Evolutionary conservation across 2,113 vertebrate species (phyloP).

Genomic region (Octodon degus): DNA sequence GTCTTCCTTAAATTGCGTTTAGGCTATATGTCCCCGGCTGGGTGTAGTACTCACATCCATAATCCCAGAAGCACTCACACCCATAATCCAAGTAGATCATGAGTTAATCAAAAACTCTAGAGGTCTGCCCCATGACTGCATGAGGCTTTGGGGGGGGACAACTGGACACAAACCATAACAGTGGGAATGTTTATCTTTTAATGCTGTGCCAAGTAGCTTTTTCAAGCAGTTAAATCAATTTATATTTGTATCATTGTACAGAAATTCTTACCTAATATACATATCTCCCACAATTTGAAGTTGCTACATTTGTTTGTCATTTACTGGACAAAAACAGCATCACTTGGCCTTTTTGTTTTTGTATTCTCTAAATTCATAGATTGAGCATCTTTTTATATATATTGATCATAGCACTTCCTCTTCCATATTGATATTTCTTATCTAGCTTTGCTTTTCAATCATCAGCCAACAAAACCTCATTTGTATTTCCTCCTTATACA

Average conservation of each 20-base stretch:
- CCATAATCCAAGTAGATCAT: no score
- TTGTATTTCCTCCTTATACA: background rate
- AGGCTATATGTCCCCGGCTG: no score
- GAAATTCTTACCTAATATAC: background rate
- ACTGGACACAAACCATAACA: no score
- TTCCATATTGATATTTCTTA: background rate
- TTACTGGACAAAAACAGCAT: background rate
- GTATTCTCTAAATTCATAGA: background rate
- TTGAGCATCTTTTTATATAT: background rate
- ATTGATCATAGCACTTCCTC: background rate
- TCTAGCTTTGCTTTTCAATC: slow-evolving; percentile 11
- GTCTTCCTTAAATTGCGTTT: no score
- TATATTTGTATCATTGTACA: background rate
- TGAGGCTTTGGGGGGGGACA: no score
- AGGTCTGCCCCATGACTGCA: no score
- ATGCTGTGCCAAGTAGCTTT: background rate
- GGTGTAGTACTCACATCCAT: no score
- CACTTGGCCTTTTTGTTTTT: background rate
- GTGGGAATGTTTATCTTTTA: background rate
- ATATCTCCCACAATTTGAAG: background rate
- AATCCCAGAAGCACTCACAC: no score
- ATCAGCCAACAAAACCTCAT: background rate
- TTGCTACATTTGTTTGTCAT: background rate
- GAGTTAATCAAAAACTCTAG: no score
- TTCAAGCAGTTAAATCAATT: background rate